Evolutionary conservation across 2,113 vertebrate genomes (phyloP).

Genomic region (Pyrgilauda ruficollis): DNA sequence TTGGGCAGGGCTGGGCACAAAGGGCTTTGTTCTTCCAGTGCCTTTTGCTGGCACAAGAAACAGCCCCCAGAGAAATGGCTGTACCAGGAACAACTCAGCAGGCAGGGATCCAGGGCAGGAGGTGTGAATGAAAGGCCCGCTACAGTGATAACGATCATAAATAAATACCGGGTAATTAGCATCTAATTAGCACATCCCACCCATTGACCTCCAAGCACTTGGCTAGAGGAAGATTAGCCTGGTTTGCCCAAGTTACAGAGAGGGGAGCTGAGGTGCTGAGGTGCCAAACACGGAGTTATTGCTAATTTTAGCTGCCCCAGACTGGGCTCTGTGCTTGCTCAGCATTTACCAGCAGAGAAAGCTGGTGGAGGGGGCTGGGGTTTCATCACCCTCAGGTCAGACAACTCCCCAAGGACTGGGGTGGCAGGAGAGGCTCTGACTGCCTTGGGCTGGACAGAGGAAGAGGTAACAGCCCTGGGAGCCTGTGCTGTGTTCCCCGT

Average conservation of each 20-base stretch:
- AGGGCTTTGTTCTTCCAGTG: neutral
- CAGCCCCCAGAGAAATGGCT: slow-evolving; percentile 1
- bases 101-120: slow-evolving; percentile 38
- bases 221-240: neutral
- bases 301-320: neutral
- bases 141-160: slow-evolving; percentile 53
- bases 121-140: slow-evolving; percentile 51
- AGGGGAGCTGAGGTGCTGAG: neutral
- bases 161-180: slow-evolving; percentile 41
- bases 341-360: neutral
- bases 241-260: neutral
- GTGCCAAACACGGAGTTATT: neutral
- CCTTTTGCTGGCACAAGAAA: neutral
- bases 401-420: neutral
- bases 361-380: neutral
- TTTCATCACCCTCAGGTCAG: neutral
- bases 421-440: neutral
- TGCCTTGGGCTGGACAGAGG: neutral
- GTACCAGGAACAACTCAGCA: neutral
- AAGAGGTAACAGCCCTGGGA: neutral
- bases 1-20: neutral
- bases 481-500: neutral
- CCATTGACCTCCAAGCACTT: slow-evolving; percentile 46
- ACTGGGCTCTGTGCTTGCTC: accelerated
- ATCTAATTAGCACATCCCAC: slow-evolving; percentile 50